A percentile compares a stretch with the other conserved stretches of the same genome.
phyloP scores from a whole-genome alignment of 2,797 vertebrate species.

The Malacoraja senta region DNA sequence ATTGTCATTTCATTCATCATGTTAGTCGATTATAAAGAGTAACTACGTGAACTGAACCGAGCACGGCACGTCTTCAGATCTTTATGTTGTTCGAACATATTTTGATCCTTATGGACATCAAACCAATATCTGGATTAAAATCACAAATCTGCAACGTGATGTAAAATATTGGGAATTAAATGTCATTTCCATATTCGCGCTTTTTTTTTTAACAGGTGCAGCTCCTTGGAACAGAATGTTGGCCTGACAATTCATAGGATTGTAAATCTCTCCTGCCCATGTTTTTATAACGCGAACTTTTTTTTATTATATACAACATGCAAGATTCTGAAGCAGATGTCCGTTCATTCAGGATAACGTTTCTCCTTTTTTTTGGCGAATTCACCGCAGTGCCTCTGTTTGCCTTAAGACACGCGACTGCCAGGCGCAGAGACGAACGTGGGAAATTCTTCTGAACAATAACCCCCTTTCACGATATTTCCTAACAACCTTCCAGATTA shows the following conservation, averaged over 20 bases:
- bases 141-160: neutral
- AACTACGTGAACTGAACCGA: neutral
- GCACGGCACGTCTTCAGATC: neutral
- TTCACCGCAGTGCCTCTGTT: conserved; percentile 54
- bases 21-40: neutral
- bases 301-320: too few relatives aligned
- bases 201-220: neutral
- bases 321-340: conserved; percentile 11
- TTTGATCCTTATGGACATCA: neutral
- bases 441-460: conserved; percentile 78
- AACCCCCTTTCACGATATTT: conserved; percentile 66
- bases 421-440: conserved; percentile 70
- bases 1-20: too few relatives aligned
- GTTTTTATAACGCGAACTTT: neutral
- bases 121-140: neutral
- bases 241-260: neutral
- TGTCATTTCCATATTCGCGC: neutral
- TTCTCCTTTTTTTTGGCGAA: conserved; percentile 46
- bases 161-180: neutral
- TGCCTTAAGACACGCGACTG: conserved; percentile 71
- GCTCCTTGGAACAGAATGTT: neutral
- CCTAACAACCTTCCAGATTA: conserved; percentile 71
- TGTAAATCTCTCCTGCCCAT: neutral
- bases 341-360: neutral
- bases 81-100: neutral